Evolutionary conservation across 2,797 vertebrate genomes (phyloP).

Genomic region (Graptemys geographica): DNA sequence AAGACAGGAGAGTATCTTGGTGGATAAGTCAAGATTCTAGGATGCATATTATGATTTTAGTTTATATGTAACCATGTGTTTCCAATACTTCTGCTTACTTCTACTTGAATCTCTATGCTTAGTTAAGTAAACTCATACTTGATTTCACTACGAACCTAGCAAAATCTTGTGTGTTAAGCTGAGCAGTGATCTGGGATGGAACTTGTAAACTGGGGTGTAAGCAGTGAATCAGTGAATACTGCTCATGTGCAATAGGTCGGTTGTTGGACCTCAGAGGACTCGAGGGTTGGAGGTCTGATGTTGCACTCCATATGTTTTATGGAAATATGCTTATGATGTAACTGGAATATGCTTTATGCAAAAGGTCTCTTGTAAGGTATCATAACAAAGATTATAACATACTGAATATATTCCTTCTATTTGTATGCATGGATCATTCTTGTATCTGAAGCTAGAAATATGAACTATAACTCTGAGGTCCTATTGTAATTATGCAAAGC

Average conservation of each 20-base stretch:
- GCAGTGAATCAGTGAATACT: background rate
- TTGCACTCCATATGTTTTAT: no score
- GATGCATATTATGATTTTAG: background rate
- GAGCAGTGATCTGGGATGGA: no score
- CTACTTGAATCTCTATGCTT: background rate
- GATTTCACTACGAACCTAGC: no score
- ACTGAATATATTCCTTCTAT: no score
- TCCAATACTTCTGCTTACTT: background rate
- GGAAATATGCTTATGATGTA: no score
- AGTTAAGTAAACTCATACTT: background rate
- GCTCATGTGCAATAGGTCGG: background rate
- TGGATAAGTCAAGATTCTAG: background rate
- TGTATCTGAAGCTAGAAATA: no score
- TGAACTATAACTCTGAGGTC: no score
- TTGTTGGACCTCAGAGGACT: background rate
- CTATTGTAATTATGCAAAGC: no score
- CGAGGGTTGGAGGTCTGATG: background rate
- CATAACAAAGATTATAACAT: no score
- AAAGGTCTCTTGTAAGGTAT: no score
- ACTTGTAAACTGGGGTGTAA: background rate
- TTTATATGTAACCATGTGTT: background rate
- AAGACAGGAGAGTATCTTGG: background rate
- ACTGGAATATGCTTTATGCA: no score
- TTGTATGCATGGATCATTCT: no score
- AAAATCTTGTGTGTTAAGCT: background rate